These are phyloP conservation scores for Noctua janthe DNA, from an alignment of 2,888 invertebrate genomes.

Conservation along the genomic window DNA sequence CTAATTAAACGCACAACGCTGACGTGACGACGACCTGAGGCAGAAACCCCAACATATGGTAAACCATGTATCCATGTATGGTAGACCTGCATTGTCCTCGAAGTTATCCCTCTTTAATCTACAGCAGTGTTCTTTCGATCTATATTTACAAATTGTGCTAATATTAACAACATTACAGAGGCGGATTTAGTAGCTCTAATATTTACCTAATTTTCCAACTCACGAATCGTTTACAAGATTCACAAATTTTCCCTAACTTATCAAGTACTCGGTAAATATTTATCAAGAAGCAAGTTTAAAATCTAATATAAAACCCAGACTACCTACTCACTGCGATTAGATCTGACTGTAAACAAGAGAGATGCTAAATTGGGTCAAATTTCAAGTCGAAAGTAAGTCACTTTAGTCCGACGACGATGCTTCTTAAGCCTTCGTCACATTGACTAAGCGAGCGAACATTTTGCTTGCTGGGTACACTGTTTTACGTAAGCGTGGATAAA, in stretches of 20 bases:
- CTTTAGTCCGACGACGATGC: slow-evolving; percentile 52
- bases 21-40: background rate
- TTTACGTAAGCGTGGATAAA: slow-evolving; percentile 18
- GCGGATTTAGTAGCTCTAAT: background rate
- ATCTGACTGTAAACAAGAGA: slow-evolving; percentile 59
- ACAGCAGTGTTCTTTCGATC: background rate
- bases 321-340: slow-evolving; percentile 40
- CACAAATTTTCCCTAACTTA: slow-evolving; percentile 6
- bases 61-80: background rate
- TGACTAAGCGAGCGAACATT: slow-evolving; percentile 52
- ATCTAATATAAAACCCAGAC: slow-evolving; percentile 39
- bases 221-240: slow-evolving; percentile 18
- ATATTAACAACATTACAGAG: slow-evolving; percentile 1
- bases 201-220: slow-evolving; percentile 19
- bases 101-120: background rate
- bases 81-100: background rate
- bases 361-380: slow-evolving; percentile 71
- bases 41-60: background rate
- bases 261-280: slow-evolving; percentile 34
- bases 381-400: slow-evolving; percentile 66
- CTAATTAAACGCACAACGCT: background rate
- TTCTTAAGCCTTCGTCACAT: slow-evolving; percentile 41
- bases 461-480: slow-evolving; percentile 13
- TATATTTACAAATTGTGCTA: background rate
- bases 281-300: slow-evolving; percentile 32